Percentiles rank a stretch among this genome's conserved stretches.
phyloP scores from a whole-genome alignment of 2,888 invertebrate genomes.

The Noctua janthe region DNA sequence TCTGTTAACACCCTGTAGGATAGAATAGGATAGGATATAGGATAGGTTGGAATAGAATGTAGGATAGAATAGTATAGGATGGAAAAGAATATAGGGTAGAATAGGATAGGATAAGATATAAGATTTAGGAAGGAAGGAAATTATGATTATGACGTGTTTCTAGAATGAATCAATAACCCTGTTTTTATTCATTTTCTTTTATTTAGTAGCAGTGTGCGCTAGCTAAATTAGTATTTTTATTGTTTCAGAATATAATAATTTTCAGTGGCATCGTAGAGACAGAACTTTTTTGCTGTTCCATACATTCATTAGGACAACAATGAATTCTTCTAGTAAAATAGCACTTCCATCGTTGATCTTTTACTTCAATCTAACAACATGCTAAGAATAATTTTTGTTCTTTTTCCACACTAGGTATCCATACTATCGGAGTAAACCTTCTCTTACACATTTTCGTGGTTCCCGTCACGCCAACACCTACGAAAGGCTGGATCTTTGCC shows the following conservation, averaged over 20 bases:
- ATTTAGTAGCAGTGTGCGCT: not conserved
- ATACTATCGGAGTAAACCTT: conserved; percentile 25
- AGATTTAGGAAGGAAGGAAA: too few relatives aligned
- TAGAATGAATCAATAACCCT: not conserved
- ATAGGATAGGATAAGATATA: too few relatives aligned
- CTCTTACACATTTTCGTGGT: not conserved
- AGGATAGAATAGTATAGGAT: too few relatives aligned
- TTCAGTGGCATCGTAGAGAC: not conserved
- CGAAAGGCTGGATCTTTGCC: conserved; percentile 75
- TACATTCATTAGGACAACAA: not conserved
- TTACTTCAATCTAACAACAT: not conserved
- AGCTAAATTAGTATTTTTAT: not conserved
- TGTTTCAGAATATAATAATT: not conserved
- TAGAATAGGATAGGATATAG: too few relatives aligned
- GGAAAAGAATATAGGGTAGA: too few relatives aligned
- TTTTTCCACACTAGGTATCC: not conserved
- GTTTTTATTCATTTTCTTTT: not conserved
- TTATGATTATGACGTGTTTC: not conserved
- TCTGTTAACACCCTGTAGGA: too few relatives aligned
- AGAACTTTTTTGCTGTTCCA: not conserved
- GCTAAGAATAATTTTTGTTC: not conserved
- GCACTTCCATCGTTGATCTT: not conserved
- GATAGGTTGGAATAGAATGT: too few relatives aligned
- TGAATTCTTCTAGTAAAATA: not conserved
- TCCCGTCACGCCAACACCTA: conserved; percentile 60